Evolutionary conservation across 2,888 invertebrate species (phyloP), one percentile per base, ranked within the genome.

Genomic region (Halictus ligatus): DNA sequence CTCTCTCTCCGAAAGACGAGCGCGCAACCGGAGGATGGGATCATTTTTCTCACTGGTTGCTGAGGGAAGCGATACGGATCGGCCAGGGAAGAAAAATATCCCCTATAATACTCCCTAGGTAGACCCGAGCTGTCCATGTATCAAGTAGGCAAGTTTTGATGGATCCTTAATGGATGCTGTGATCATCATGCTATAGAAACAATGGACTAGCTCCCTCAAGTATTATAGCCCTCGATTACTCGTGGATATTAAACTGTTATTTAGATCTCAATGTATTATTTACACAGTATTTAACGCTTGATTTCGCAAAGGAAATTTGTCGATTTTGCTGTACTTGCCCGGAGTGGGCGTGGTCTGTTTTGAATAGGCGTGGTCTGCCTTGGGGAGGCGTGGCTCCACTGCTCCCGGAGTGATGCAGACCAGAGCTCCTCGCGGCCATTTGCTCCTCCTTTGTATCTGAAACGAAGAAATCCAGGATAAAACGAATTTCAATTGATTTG

Each of bases 41-140:
- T 72, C 76, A 73, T 77, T 77, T 77, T 72, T 81, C 81, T 77
- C 46, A 35, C 21, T 18, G 48, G 64, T 73, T 67, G 60, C n/a
- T 4, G 43, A 21, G n/a, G 48, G 75, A 69, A 21, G 75, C 64
- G 50, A 64, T 54, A 54, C 54, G 21, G 60, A 29, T 72, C n/a
- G 60, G 13, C 43, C 13, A 46, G n/a, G 78, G 79, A 79, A 80
- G 75, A 75, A 80, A 75, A 75, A 69, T 75, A 46, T 80, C 46
- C 40, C 43, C 75, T 46, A 46, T 54, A 71, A 81, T 35, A 75
- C 46, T 35, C n/a, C 18, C 25, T 35, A 72, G 35, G 29, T 35
- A 60, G 54, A n/a, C 54, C 40, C 69, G 54, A 4, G 71, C 69
- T 54, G 78, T 78, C 54, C 35, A 54, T 13, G 54, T 54, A 54